Evolutionary conservation across 2,113 vertebrate species (phyloP).

Genomic region (Microcebus griseorufus): DNA sequence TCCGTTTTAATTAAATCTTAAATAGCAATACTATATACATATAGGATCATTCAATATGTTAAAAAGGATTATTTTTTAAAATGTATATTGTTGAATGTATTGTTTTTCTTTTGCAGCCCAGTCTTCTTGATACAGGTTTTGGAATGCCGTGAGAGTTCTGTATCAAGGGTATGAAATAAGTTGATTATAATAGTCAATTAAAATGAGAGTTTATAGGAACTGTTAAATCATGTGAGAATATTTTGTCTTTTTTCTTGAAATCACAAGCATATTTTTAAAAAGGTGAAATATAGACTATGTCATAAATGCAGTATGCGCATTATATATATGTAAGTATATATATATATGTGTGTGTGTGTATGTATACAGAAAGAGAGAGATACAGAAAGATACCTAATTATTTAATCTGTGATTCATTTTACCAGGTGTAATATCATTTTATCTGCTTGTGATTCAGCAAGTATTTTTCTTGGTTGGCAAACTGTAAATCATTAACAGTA

Average conservation of each 20-base stretch:
- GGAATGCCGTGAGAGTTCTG: not conserved
- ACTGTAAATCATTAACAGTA: conserved; percentile 1
- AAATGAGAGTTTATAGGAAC: conserved; percentile 4
- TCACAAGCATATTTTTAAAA: not conserved
- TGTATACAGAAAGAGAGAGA: not conserved
- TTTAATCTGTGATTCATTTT: not conserved
- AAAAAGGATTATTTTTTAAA: not conserved
- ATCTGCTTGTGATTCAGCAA: not conserved
- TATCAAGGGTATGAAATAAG: not conserved
- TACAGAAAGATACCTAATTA: not conserved
- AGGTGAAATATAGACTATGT: not conserved
- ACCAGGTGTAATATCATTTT: not conserved
- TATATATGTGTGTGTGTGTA: not conserved
- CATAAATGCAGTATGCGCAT: not conserved
- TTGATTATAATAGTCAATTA: not conserved
- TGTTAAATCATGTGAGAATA: conserved; percentile 26
- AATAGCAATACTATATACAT: not conserved
- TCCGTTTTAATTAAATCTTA: conserved; percentile 21
- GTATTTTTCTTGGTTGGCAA: not conserved
- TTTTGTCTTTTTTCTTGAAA: not conserved
- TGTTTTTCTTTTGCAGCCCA: not conserved
- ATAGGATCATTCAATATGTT: not conserved
- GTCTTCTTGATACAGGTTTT: not conserved
- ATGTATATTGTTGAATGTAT: not conserved
- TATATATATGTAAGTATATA: too few species aligned